Base-by-base conservation (phyloP, 2,113 vertebrate genomes). In the Brachypteracias leptosomus region DNA sequence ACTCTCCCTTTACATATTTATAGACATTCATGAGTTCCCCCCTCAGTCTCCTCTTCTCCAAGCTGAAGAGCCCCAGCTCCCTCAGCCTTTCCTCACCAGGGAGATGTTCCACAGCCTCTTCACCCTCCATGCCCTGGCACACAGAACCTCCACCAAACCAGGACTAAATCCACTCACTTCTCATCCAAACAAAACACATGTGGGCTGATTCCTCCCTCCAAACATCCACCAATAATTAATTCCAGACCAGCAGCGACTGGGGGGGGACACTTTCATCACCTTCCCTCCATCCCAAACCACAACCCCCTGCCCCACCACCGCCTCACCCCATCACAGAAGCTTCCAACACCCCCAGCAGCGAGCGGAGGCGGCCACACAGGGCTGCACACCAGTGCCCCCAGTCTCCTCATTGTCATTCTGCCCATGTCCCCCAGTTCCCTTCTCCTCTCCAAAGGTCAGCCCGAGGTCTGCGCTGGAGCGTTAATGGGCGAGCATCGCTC, bases 391-490 rank as follows among this genome's bases (percentile, higher is more conserved):
- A 33, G 36, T 18, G 73, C 77, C 72, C 72, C 78, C 65, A 0
- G 0, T 8, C n/a, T 79, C 19, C 96, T 98, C 95, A 98, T 98
- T 98, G 95, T 92, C 94, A 98, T 98, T 98, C 98, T 65, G 90
- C 40, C 83, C 17, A 2, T 93, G 95, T 95, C 93, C 91, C 70
- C 72, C 57, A 10, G 10, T 40, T 97, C 96, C 92, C 96, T 95
- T 68, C 11, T 76, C 58, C 95, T 95, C 91, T 85, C 74, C 94
- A 94, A 97, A 98, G 98, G 98, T 98, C 98, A 98, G 84, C 28
- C 84, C 1, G 90, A 86, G 97, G 98, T 98, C 98, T 97, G 74
- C 33, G 25, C 94, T 21, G 52, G 86, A 88, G 95, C 16, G 31
- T 35, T 97, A 97, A 98, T 98, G 97, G 98, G 97, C 94, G 92